Base-by-base conservation (phyloP, 1,140 invertebrate genomes). In the Homalodisca vitripennis region DNA sequence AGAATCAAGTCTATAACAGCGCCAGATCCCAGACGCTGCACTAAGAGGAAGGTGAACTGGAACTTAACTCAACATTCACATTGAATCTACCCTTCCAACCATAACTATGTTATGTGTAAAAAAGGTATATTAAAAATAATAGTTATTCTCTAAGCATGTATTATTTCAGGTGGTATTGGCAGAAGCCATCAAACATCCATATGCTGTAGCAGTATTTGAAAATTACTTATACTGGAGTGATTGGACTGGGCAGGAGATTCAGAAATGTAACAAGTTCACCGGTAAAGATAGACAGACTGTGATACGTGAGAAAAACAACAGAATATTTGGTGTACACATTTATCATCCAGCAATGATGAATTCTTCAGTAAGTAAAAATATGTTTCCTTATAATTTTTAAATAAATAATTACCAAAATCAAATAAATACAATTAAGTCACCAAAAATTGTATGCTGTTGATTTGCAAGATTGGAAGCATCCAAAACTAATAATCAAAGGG, bases 221-320 rank as follows among this genome's bases (percentile, higher is more conserved):
- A 88, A 96, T 79, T 84, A 81, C 13, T 75, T 98, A 0, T 97
- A 90, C 76, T 97, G 94, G 92, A 93, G 89, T 53, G 93, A 97
- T 76, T 91, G 89, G 86, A 78, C 79, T 0, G 84, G 85, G 0
- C 84, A 86, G 71, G 85, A 84, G 20, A 83, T 92, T 29, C 83
- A 88, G 72, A 82, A 82, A 0, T 88, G 87, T 26, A 82, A 92
- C 73, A 92, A 92, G 76, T 85, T 89, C 67, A 86, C 82, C 1
- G 85, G 86, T 0, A 86, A 87, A 75, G 79, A 87, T 69, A 83
- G 84, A 71, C 79, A 80, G 1, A 79, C 83, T 0, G 69, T 90
- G 0, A 68, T 85, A 0, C 81, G 77, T 34, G 73, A 80, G 29
- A 75, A 77, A 1, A 79, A 85, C 34, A 79, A 85, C 6, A 79